A percentile compares a stretch with the other conserved stretches of the same genome.
Evolutionary conservation across 1,140 invertebrate genomes (phyloP).

Genomic region (Hyposmocoma kahamanoa): DNA sequence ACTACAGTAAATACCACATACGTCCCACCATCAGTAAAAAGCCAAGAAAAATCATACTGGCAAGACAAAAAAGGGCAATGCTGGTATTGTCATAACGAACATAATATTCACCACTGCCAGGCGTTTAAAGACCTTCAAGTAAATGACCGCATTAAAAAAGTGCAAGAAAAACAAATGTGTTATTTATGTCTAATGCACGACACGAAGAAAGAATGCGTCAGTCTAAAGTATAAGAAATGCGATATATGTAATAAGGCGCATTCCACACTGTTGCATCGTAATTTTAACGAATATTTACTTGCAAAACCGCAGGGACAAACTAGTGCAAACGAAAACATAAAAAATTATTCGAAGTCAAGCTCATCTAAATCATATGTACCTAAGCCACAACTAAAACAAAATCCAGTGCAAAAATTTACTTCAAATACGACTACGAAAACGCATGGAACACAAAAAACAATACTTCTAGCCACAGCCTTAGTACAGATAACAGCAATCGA

Average conservation of each 20-base stretch:
- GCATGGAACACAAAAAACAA: too few species aligned
- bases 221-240: background rate
- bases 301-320: background rate
- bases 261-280: conserved; percentile 3
- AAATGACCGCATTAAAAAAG: background rate
- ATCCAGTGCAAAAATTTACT: background rate
- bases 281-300: background rate
- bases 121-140: background rate
- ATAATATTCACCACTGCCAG: background rate
- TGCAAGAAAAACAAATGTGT: conserved; percentile 5
- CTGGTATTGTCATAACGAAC: background rate
- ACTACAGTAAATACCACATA: too few species aligned
- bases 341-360: too few species aligned
- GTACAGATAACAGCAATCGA: background rate
- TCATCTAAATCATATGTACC: background rate
- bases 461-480: conserved; percentile 1
- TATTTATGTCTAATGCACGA: too few species aligned
- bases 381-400: background rate
- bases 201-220: background rate
- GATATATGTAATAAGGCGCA: conserved; percentile 2
- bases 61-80: background rate
- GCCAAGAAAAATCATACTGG: background rate
- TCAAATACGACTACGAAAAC: too few species aligned
- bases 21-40: too few species aligned
- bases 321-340: background rate